Evolutionary conservation across 2,888 invertebrate species (phyloP).

Genomic region (Drosophila niveifrons): DNA sequence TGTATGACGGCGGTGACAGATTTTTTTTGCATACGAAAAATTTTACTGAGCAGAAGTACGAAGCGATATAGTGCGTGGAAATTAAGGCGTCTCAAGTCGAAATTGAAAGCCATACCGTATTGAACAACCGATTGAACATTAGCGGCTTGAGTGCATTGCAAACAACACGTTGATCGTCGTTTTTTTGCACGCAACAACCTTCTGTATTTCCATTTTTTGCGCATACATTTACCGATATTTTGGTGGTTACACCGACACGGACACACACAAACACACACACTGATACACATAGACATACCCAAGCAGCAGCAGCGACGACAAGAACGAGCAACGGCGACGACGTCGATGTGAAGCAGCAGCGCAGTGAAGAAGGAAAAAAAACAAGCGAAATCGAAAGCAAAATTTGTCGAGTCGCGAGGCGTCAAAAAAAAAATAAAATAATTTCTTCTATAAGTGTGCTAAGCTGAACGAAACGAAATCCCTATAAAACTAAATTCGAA

Average conservation of each 20-base stretch:
- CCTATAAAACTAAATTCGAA: conserved; percentile 2
- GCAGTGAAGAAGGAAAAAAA: conserved; percentile 49
- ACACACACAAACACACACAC: conserved; percentile 14
- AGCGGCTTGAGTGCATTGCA: conserved; percentile 46
- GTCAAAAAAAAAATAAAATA: conserved; percentile 28
- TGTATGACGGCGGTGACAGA: conserved; percentile 52
- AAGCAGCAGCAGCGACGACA: conserved; percentile 38
- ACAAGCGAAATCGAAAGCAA: conserved; percentile 62
- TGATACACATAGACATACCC: neutral
- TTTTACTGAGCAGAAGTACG: conserved; percentile 51
- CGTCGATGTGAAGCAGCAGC: conserved; percentile 44
- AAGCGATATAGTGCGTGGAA: conserved; percentile 58
- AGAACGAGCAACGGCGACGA: conserved; percentile 45
- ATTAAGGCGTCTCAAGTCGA: conserved; percentile 42
- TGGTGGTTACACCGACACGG: conserved; percentile 47
- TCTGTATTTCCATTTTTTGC: conserved; percentile 57
- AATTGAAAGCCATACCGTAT: conserved; percentile 36
- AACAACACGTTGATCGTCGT: conserved; percentile 71
- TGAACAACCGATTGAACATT: conserved; percentile 38
- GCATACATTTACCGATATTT: conserved; percentile 75
- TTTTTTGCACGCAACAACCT: conserved; percentile 58
- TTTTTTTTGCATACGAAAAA: conserved; percentile 62
- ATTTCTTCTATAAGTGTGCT: conserved; percentile 29
- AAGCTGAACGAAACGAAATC: conserved; percentile 22
- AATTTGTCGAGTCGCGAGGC: conserved; percentile 20